Evolutionary conservation across 2,113 vertebrate species (phyloP), one percentile per base, ranked within the genome.

Genomic region (Ramphastos sulfuratus): DNA sequence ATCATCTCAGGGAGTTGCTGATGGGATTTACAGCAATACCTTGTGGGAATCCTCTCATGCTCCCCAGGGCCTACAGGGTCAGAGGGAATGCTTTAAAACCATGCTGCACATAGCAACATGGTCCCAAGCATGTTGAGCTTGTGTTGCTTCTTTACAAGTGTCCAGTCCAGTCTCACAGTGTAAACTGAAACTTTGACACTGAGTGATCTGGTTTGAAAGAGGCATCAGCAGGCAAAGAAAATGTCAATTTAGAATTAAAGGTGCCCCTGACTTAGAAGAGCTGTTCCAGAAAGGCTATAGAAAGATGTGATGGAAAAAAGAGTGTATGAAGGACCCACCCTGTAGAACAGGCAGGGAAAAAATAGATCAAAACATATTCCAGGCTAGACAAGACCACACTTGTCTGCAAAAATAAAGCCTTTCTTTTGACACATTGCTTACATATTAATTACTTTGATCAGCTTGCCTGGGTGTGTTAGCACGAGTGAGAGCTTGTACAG

Each of bases 381-480:
- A 60, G 82, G 87, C 85, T 80, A 94, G 82, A 79, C 95, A 85
- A 92, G 95, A 94, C 87, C 89, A 96, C 67, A 54, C 96, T 92
- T 91, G 91, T 64, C 33, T 91, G 71, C 63, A 96, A 94, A 96
- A 96, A 95, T 79, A 89, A 95, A 95, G 63, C 64, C 33, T 92
- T 55, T 55, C 74, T 39, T 93, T 89, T 94, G 92, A 95, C 94
- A 95, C 92, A 66, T 93, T 82, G 84, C 82, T 88, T 94, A 85
- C 95, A 89, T 95, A 96, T 94, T 92, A 95, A 96, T 96, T 87
- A 93, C 64, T 91, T 89, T 82, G 91, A 93, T 94, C 94, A 92
- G 52, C 89, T 92, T 92, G 95, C 64, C 75, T 80, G 90, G 69
- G 66, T 93, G 89, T 92, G 85, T 81, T 93, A 85, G 18, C 76